phyloP scores from a whole-genome alignment of 2,888 invertebrate species.

The Watsonalla binaria region DNA sequence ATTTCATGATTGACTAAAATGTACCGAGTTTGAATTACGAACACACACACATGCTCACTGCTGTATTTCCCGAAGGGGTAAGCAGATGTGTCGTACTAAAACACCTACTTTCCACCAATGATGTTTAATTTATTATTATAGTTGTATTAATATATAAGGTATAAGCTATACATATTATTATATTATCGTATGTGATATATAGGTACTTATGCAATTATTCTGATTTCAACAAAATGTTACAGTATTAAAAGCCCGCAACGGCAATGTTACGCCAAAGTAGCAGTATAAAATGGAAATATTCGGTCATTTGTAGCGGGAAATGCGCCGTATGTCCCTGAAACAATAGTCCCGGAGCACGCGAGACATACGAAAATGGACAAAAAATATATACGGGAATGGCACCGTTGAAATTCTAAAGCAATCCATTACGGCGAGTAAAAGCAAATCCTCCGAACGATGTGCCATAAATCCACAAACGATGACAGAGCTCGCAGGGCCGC shows the following conservation, averaged over 20 bases:
- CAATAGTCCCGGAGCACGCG: background rate
- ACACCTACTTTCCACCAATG: too few species aligned
- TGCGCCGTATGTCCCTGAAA: constrained; percentile 19
- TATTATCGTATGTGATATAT: too few species aligned
- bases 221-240: too few species aligned
- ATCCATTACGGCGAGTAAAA: constrained; percentile 38
- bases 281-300: constrained; percentile 3
- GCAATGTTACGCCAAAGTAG: background rate
- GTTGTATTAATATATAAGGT: too few species aligned
- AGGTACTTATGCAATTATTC: too few species aligned
- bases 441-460: constrained; percentile 43
- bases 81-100: too few species aligned
- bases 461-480: constrained; percentile 45
- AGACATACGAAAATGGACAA: constrained; percentile 29
- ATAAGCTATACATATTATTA: too few species aligned
- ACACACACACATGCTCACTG: too few species aligned
- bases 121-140: too few species aligned
- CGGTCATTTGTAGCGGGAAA: constrained; percentile 2
- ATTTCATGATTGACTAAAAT: too few species aligned
- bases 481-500: constrained; percentile 42
- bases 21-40: too few species aligned
- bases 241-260: background rate
- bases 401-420: constrained; percentile 33
- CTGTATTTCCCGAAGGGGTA: too few species aligned
- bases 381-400: constrained; percentile 19